phyloP scores from a whole-genome alignment of 2,113 vertebrate species.

The Zosterops japonicus region DNA sequence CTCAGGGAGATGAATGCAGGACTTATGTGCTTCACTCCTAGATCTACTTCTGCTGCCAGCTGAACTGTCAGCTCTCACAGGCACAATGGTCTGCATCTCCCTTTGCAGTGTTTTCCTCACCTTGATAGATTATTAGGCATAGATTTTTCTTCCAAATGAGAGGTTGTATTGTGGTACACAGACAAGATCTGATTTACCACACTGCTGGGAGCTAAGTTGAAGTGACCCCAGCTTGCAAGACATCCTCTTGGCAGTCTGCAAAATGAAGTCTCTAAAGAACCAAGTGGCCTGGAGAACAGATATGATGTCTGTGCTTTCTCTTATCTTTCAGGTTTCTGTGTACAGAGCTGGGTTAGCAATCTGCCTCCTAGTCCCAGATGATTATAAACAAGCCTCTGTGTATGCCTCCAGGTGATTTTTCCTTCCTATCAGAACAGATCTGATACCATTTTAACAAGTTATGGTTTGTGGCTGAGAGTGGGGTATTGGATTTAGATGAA shows the following conservation, averaged over 20 bases:
- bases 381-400: constrained; percentile 12
- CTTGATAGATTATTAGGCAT: background rate
- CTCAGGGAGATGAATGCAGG: background rate
- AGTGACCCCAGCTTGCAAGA: background rate
- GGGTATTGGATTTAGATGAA: background rate
- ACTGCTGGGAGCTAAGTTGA: background rate
- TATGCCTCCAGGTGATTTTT: background rate
- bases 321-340: constrained; percentile 12
- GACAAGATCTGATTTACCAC: constrained; percentile 11
- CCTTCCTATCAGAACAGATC: background rate
- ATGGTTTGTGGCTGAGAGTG: background rate
- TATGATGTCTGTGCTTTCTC: background rate
- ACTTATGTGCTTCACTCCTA: background rate
- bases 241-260: background rate
- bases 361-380: background rate
- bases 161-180: background rate
- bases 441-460: background rate
- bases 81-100: fast-evolving
- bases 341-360: background rate
- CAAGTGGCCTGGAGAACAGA: background rate
- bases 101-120: background rate
- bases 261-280: constrained; percentile 13
- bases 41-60: background rate
- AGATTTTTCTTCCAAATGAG: constrained; percentile 29
- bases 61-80: background rate